Base-by-base conservation (phyloP, 2,888 invertebrate genomes). In the Hemistola chrysoprasaria region DNA sequence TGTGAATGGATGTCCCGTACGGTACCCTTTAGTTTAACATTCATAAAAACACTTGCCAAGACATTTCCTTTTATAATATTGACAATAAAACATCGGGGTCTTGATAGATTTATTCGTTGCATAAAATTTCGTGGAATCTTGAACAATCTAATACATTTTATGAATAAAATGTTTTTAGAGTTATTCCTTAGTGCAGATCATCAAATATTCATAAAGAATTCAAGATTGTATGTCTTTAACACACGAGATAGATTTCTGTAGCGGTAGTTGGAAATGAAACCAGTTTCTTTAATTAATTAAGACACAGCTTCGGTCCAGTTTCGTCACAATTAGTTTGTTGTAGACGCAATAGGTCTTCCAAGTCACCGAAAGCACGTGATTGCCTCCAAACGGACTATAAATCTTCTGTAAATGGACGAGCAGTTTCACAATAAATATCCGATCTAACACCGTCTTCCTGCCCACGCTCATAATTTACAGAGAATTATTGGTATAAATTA, bases 401-500 rank as follows among this genome's bases (percentile, higher is more conserved):
- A 83, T 84, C 70, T 68, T 74, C 50, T 61, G 61, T 70, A 79
- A 82, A 79, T 74, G 76, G 75, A 78, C 69, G 75, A 73, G 66
- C 62, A 71, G 77, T 73, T 74, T 71, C 77, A 82, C 77, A 78
- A 83, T 82, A 84, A 79, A 83, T 83, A 83, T 81, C 72, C 72
- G 70, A 83, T 82, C 79, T 77, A 78, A 83, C 82, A 76, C 77
- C 78, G 78, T 78, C 82, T 83, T 84, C 80, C 83, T 78, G 78
- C 80, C 81, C 77, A 80, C 80, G 76, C 71, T 60, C 75, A 83
- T 86, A 84, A 83, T 78, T 86, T 78, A 81, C 67, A 52, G 69
- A 77, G 79, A 86, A 72, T 80, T 83, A 85, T 84, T 75, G 71
- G 78, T 77, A 82, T 84, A 79, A 79, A 86, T 82, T 79, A 84